Evolutionary conservation across 1,140 invertebrate species (phyloP).

Genomic region (Zaprionus tsacasi): DNA sequence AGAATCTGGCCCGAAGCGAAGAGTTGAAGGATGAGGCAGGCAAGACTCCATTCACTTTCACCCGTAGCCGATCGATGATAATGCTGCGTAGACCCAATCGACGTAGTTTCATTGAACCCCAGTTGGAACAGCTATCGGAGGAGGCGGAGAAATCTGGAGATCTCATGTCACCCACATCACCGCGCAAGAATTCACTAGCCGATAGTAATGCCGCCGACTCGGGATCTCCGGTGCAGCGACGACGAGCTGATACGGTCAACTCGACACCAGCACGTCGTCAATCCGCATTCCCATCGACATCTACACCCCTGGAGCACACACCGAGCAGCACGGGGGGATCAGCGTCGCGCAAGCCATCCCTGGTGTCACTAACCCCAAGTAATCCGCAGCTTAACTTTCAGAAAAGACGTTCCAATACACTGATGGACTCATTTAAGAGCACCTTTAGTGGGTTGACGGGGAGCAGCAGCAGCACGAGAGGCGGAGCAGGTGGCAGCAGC

Average conservation of each 20-base stretch:
- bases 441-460: conserved; percentile 55
- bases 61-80: conserved; percentile 82
- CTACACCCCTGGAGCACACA: conserved; percentile 54
- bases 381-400: conserved; percentile 74
- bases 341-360: conserved; percentile 53
- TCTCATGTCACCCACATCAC: conserved; percentile 65
- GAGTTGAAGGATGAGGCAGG: conserved; percentile 54
- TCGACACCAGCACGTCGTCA: conserved; percentile 58
- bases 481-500: conserved; percentile 8
- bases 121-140: conserved; percentile 79
- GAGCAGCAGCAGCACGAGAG: not conserved
- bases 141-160: conserved; percentile 72
- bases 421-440: conserved; percentile 72
- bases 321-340: conserved; percentile 21
- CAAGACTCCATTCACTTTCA: conserved; percentile 70
- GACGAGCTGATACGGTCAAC: conserved; percentile 42
- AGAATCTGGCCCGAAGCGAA: conserved; percentile 55
- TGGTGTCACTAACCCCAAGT: conserved; percentile 46
- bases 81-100: conserved; percentile 72
- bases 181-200: conserved; percentile 71
- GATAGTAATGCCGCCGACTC: conserved; percentile 35
- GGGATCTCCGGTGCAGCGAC: conserved; percentile 38
- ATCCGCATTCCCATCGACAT: conserved; percentile 60
- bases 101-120: conserved; percentile 76
- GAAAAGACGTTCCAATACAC: conserved; percentile 71